phyloP scores from a whole-genome alignment of 92 coral and sea anemone genomes.

The Heliopora coerulea region DNA sequence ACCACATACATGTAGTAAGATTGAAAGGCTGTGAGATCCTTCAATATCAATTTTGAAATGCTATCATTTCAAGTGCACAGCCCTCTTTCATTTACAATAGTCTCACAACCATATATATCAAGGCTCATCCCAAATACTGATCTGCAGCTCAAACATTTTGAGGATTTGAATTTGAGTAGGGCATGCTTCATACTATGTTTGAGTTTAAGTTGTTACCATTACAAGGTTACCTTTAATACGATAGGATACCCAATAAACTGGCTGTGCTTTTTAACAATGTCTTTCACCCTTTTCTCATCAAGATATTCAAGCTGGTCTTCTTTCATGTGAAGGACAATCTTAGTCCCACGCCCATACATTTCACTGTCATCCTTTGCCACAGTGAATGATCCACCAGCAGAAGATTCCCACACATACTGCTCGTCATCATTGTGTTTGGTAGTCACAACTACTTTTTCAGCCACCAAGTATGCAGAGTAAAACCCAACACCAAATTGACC shows the following conservation, averaged over 20 bases:
- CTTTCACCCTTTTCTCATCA: constrained; percentile 87
- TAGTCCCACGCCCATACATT: constrained; percentile 88
- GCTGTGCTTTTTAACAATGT: constrained; percentile 93
- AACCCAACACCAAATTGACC: constrained; percentile 99
- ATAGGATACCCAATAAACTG: constrained; percentile 99
- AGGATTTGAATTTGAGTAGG: too few species aligned
- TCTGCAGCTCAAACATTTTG: too few species aligned
- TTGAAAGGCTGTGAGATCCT: too few species aligned
- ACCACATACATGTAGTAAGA: too few species aligned
- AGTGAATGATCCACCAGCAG: constrained; percentile 99
- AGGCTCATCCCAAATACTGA: too few species aligned
- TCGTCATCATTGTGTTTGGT: constrained; percentile 99
- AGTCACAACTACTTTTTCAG: constrained; percentile 82
- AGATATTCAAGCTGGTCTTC: constrained; percentile 87
- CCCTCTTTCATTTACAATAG: too few species aligned
- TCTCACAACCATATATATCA: too few species aligned
- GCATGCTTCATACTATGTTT: too few species aligned
- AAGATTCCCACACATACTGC: constrained; percentile 95
- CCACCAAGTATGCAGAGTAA: constrained; percentile 95
- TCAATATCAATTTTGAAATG: too few species aligned
- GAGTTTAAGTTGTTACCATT: too few species aligned
- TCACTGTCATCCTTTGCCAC: constrained; percentile 78
- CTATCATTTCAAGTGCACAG: too few species aligned
- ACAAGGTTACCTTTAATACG: constrained; percentile 65
- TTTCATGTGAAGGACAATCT: constrained; percentile 79